These are phyloP conservation scores for Rhinoderma darwinii DNA, from an alignment of 2,113 vertebrate genomes.

Conservation along the genomic window DNA sequence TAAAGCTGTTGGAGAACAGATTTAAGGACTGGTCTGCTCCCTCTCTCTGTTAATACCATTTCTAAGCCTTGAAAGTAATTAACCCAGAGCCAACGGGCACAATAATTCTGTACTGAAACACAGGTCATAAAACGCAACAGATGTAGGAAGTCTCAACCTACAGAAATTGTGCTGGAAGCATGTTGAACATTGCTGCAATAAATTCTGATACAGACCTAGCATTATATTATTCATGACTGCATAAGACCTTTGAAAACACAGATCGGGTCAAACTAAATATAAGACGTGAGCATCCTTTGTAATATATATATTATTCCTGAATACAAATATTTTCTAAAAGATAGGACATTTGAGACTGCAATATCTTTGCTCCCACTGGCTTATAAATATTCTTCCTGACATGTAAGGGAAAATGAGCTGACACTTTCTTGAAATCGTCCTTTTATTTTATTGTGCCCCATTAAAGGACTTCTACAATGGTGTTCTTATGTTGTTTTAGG, in stretches of 20 bases:
- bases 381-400: too few species aligned
- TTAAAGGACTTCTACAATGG: too few species aligned
- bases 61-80: conserved; percentile 13
- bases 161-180: background rate
- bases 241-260: background rate
- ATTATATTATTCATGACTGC: background rate
- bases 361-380: too few species aligned
- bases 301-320: too few species aligned
- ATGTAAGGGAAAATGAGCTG: too few species aligned
- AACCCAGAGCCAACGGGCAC: conserved; percentile 3
- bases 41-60: background rate
- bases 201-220: background rate
- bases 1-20: background rate
- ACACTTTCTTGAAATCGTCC: too few species aligned
- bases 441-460: too few species aligned
- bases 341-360: too few species aligned
- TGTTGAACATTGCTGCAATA: background rate
- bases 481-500: too few species aligned
- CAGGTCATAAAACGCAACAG: conserved; percentile 32
- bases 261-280: background rate
- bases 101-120: conserved; percentile 20
- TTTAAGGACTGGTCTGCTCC: conserved; percentile 23
- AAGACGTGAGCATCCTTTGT: too few species aligned
- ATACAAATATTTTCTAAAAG: too few species aligned
- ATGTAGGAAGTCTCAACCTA: conserved; percentile 17